Evolutionary conservation across 2,797 vertebrate genomes (phyloP), one percentile per base, ranked within the genome.

Genomic region (Hipposideros larvatus): DNA sequence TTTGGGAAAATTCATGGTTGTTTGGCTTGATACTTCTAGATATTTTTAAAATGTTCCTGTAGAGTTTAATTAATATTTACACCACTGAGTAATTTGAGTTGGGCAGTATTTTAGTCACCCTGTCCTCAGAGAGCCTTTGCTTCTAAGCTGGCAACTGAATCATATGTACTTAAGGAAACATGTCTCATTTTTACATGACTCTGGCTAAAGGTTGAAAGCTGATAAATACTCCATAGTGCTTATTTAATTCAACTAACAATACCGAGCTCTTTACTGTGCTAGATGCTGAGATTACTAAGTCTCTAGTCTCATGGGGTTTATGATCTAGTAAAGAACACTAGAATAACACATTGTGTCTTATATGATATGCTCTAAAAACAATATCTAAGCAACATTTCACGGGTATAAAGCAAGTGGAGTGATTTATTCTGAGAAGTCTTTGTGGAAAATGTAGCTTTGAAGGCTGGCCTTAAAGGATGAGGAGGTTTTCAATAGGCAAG

Each of bases 11-110:
- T 82, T 46, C 85, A 91, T 22, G 79, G 78, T 63, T 75, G 11
- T 87, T 91, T 94, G 63, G 11, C 24, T 86, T 86, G 43, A 82
- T 84, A 73, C 24, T 65, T 82, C 34, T 80, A 55, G 55, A 46
- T 73, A 75, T 84, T 87, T 93, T 91, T 11, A 8, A 43, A 77
- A 46, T 21, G 77, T 89, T 68, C 18, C 37, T 85, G 53, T 74
- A 28, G 51, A 71, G 88, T 86, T 91, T 95, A 93, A 94, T 93
- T 93, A 59, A 61, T 80, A 93, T 70, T 93, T 89, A 89, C 5
- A 48, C 4, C 51, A 31, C 14, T 87, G 73, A 96, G 53, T 90
- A n/a, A 87, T 83, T 93, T 83, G 78, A 96, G 24, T 31, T 28
- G 63, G 66, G 11, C 10, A 79, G 63, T 74, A 92, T 93, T 94